Base-by-base conservation (phyloP, 2,888 invertebrate genomes). In the Asteroscopus sphinx region DNA sequence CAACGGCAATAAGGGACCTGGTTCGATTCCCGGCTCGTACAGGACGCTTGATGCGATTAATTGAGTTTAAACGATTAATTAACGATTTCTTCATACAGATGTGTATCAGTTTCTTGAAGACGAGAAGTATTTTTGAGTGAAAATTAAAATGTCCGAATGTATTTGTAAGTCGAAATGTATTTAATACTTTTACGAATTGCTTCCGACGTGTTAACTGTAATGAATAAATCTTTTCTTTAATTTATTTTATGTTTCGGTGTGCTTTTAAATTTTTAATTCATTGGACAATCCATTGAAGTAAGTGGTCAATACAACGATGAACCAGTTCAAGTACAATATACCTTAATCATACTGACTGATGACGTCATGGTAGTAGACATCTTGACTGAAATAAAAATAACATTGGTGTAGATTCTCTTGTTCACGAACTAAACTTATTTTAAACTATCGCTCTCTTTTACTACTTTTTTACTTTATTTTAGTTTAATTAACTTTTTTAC, bases 61-160 rank as follows among this genome's bases (percentile, higher is more conserved):
- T 85, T 83, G 86, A 81, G 68, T 74, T 73, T 75, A 77, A 80
- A 77, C 80, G 82, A 86, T 83, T 85, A 84, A 86, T 87, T 84
- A 85, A 82, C 56, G 32, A 66, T 68, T 76, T 65, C 62, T 66
- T 60, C 63, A 73, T 71, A 75, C 70, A 70, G 79, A 77, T 79
- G 64, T 73, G 64, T 72, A 73, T 71, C 73, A 63, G 69, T 77
- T 74, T 55, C 51, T 54, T 54, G 47, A 55, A 64, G 37, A 69
- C 28, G 53, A 53, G 36, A 52, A 35, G 49, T 46, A 56, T 54
- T 72, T 71, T 71, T 71, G 72, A 73, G 49, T 68, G 57, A 61
- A 62, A 64, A 64, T 73, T 55, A 61, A 68, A 58, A 59, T 37
- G 47, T 62, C 32, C 17, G 58, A 68, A 57, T 54, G 49, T 47